Conservation (phyloP, 2,888 invertebrate genomes). For the Eristalis tenax region DNA sequence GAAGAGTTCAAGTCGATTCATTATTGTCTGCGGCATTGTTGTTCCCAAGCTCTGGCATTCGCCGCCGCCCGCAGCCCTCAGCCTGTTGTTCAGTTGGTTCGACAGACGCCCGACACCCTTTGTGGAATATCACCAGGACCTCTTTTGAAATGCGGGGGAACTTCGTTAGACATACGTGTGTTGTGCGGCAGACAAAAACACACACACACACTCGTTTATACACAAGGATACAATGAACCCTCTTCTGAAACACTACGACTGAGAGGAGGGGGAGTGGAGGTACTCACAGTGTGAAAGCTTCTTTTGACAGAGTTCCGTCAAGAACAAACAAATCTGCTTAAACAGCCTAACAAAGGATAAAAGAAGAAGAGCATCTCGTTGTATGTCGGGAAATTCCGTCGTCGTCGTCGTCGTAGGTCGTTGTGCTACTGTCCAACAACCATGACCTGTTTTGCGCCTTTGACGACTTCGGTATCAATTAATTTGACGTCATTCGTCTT, state of each 20-base stretch:
- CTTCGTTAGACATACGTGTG: conserved; percentile 33
- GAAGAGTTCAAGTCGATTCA: conserved; percentile 59
- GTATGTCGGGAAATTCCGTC: background rate
- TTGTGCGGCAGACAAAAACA: conserved; percentile 25
- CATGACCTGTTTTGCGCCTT: conserved; percentile 41
- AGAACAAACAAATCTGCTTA: background rate
- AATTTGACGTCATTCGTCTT: conserved; percentile 51
- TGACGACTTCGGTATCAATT: conserved; percentile 29
- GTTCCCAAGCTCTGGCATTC: conserved; percentile 1
- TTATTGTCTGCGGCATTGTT: conserved; percentile 62
- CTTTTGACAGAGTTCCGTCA: conserved; percentile 42
- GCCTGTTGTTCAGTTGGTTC: background rate
- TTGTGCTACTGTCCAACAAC: conserved; percentile 20
- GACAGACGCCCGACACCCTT: background rate
- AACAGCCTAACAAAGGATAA: background rate
- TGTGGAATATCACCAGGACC: conserved; percentile 23
- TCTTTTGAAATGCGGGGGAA: conserved; percentile 47
- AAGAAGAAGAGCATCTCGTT: background rate
- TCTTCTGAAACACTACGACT: conserved; percentile 17
- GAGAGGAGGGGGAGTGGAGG: background rate
- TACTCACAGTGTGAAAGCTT: conserved; percentile 46
- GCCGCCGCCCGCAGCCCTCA: background rate
- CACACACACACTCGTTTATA: conserved; percentile 5
- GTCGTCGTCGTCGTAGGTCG: background rate
- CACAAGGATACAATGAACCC: conserved; percentile 58